Percentiles rank a stretch among this genome's conserved stretches.
Evolutionary conservation across 2,888 invertebrate genomes (phyloP).

Genomic region (Chaetoderma sp.): DNA sequence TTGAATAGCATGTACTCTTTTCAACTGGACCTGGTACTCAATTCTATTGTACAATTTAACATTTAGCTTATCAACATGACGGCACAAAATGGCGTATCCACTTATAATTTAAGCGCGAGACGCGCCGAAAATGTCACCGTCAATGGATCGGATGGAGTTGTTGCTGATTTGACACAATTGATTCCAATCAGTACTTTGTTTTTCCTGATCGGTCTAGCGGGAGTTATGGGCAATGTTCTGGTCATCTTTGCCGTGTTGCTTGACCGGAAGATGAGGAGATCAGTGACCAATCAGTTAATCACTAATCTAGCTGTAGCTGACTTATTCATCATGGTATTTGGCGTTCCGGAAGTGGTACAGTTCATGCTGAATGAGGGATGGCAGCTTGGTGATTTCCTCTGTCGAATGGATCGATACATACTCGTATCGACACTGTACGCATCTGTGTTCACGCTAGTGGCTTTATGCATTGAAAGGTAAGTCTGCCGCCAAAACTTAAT

Average conservation of each 20-base stretch:
- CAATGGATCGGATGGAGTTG: neutral
- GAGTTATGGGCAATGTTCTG: slow-evolving; percentile 60
- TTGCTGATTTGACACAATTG: slow-evolving; percentile 5
- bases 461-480: slow-evolving; percentile 70
- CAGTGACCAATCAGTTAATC: slow-evolving; percentile 65
- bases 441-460: slow-evolving; percentile 70
- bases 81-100: too few relatives aligned
- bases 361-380: slow-evolving; percentile 64
- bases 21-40: too few relatives aligned
- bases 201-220: slow-evolving; percentile 56
- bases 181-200: slow-evolving; percentile 44
- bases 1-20: too few relatives aligned
- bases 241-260: slow-evolving; percentile 61
- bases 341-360: slow-evolving; percentile 63
- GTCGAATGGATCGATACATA: slow-evolving; percentile 66
- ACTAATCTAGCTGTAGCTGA: slow-evolving; percentile 66
- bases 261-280: slow-evolving; percentile 62
- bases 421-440: slow-evolving; percentile 70
- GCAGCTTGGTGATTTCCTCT: slow-evolving; percentile 58
- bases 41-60: too few relatives aligned
- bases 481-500: too few relatives aligned
- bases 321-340: slow-evolving; percentile 61
- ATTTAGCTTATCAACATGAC: too few relatives aligned
- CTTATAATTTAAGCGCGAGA: too few relatives aligned
- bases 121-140: neutral